Conservation (phyloP, 2,797 vertebrate species). For the Brachymystax lenok region DNA sequence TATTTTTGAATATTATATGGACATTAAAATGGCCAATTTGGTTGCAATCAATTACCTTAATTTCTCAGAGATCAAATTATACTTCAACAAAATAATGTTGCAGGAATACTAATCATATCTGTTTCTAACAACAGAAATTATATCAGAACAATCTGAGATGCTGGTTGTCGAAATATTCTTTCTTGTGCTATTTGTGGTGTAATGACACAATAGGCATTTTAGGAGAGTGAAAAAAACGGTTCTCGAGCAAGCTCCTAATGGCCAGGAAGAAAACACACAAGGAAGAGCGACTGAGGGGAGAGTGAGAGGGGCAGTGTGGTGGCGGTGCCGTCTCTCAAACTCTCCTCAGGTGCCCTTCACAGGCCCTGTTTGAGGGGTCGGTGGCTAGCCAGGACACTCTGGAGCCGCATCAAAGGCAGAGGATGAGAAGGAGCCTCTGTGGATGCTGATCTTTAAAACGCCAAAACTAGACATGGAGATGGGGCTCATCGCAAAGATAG, state of each 20-base stretch:
- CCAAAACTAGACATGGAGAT: constrained; percentile 31
- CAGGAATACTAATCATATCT: too few relatives aligned
- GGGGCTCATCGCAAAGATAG: constrained; percentile 11
- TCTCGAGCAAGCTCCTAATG: neutral
- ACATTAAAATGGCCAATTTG: too few relatives aligned
- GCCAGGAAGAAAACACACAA: neutral
- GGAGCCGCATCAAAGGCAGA: constrained; percentile 36
- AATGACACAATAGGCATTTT: neutral
- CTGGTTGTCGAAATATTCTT: too few relatives aligned
- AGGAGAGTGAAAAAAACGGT: neutral
- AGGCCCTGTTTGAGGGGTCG: constrained; percentile 1
- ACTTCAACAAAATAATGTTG: too few relatives aligned
- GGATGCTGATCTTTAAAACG: constrained; percentile 56
- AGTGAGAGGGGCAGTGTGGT: neutral
- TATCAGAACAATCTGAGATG: neutral
- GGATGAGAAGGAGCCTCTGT: constrained; percentile 31
- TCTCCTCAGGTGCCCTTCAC: neutral
- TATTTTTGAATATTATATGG: too few relatives aligned
- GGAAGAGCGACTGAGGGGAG: neutral
- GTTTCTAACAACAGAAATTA: too few relatives aligned
- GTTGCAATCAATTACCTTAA: too few relatives aligned
- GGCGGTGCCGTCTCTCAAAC: neutral
- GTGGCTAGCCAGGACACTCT: constrained; percentile 34
- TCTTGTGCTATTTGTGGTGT: too few relatives aligned
- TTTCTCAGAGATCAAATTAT: too few relatives aligned